A percentile compares a stretch with the other conserved stretches of the same genome.
Evolutionary conservation across 2,797 vertebrate genomes (phyloP).

Genomic region (Australoheros facetus): DNA sequence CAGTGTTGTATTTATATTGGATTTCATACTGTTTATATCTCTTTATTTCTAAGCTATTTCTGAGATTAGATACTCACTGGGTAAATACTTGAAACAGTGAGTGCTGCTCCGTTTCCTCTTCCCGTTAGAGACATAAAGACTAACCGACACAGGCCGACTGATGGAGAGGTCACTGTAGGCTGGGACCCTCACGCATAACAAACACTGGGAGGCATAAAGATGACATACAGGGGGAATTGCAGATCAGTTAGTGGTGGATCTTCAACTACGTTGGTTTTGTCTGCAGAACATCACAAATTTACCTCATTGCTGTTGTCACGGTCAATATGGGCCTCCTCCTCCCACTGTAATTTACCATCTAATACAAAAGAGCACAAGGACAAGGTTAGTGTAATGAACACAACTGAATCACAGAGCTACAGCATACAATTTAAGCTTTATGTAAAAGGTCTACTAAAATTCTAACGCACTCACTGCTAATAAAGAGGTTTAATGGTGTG

Average conservation of each 20-base stretch:
- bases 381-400: not conserved
- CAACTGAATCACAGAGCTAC: not conserved
- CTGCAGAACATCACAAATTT: slow-evolving; percentile 4
- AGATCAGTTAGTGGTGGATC: not conserved
- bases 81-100: slow-evolving; percentile 91
- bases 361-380: slow-evolving; percentile 24
- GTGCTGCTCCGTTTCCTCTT: slow-evolving; percentile 91
- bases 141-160: slow-evolving; percentile 85
- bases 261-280: not conserved
- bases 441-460: not conserved
- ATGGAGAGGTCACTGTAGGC: slow-evolving; percentile 87
- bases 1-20: not conserved
- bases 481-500: too few species aligned
- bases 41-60: not conserved
- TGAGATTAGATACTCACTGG: slow-evolving; percentile 76
- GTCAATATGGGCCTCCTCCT: slow-evolving; percentile 90
- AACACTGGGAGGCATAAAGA: slow-evolving; percentile 70
- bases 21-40: not conserved
- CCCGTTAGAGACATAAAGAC: slow-evolving; percentile 91
- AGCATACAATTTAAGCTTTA: not conserved
- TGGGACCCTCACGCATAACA: slow-evolving; percentile 85
- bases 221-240: not conserved
- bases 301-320: slow-evolving; percentile 91
- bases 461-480: not conserved
- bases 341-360: slow-evolving; percentile 95